These are phyloP conservation scores for Remorina albescens DNA, from an alignment of 2,797 vertebrate genomes.

Conservation along the genomic window DNA sequence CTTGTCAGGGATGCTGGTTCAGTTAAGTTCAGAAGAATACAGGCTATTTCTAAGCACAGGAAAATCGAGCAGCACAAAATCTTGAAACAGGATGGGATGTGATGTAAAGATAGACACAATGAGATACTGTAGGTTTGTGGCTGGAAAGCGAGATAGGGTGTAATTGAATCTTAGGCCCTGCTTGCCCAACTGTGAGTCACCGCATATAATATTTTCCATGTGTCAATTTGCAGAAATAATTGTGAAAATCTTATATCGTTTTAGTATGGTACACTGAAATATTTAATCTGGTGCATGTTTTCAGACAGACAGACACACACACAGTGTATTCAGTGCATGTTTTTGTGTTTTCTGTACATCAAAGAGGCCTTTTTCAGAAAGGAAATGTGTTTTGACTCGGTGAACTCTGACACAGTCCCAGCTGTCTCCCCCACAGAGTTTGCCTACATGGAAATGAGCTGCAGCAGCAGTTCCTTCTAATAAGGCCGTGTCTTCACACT, in stretches of 20 bases:
- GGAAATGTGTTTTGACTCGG: not conserved
- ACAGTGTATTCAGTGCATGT: not conserved
- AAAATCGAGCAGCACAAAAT: not conserved
- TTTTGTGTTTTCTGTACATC: conserved; percentile 11
- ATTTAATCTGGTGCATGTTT: not conserved
- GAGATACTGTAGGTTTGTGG: not conserved
- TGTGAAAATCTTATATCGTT: not conserved
- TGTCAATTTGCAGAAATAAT: not conserved
- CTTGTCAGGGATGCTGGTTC: too few species aligned
- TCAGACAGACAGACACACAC: not conserved
- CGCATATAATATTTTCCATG: not conserved
- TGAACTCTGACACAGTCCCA: conserved; percentile 29
- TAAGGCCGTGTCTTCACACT: conserved; percentile 1
- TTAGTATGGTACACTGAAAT: not conserved
- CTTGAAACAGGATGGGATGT: not conserved
- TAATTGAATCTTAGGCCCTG: too few species aligned
- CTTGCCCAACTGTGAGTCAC: too few species aligned
- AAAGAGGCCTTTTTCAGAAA: not conserved
- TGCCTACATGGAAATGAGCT: conserved; percentile 73
- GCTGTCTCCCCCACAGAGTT: conserved; percentile 53
- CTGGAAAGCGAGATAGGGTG: not conserved
- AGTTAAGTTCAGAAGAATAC: too few species aligned
- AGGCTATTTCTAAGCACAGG: too few species aligned
- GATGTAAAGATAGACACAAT: not conserved
- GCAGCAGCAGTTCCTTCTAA: conserved; percentile 9